A percentile compares a stretch with the other conserved stretches of the same genome.
phyloP scores from a whole-genome alignment of 64 coral and sea anemone genomes.

The Cladopsammia gracilis region DNA sequence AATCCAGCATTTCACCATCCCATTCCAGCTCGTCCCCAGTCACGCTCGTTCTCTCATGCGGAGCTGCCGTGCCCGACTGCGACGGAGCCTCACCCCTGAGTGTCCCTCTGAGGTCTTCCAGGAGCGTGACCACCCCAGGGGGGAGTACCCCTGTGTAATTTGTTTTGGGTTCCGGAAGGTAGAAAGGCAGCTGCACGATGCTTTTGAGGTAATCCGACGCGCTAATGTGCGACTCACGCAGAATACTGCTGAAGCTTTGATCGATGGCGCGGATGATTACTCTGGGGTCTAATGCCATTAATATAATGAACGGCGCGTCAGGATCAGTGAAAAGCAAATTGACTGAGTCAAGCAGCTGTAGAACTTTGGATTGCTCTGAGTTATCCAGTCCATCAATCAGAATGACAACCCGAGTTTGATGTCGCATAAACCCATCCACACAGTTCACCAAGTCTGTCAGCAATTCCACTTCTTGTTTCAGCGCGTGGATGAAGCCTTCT shows the following conservation, averaged over 20 bases:
- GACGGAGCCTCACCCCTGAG: constrained; percentile 48
- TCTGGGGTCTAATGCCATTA: constrained; percentile 95
- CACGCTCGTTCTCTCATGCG: constrained; percentile 46
- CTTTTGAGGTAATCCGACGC: constrained; percentile 97
- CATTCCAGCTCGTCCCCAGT: constrained; percentile 80
- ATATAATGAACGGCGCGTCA: constrained; percentile 90
- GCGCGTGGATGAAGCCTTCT: constrained; percentile 98
- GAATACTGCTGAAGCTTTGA: constrained; percentile 98
- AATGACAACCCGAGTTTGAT: constrained; percentile 95
- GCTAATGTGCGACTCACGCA: constrained; percentile 98
- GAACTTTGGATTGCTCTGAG: constrained; percentile 95
- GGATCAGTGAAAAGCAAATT: constrained; percentile 98
- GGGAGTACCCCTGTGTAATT: constrained; percentile 87
- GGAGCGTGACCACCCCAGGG: constrained; percentile 60
- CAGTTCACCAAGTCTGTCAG: constrained; percentile 95
- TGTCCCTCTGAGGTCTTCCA: constrained; percentile 79
- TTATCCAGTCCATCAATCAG: constrained; percentile 96
- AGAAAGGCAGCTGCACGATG: constrained; percentile 98
- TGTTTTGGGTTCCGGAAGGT: constrained; percentile 95
- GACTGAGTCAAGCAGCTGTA: constrained; percentile 96
- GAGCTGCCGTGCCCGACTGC: constrained; percentile 44
- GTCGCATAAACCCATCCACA: constrained; percentile 90
- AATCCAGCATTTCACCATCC: constrained; percentile 91
- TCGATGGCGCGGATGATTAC: constrained; percentile 97
- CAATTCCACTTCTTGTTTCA: constrained; percentile 98